Evolutionary conservation across 1,140 invertebrate genomes (phyloP).

Genomic region (Leptinotarsa lineolata): DNA sequence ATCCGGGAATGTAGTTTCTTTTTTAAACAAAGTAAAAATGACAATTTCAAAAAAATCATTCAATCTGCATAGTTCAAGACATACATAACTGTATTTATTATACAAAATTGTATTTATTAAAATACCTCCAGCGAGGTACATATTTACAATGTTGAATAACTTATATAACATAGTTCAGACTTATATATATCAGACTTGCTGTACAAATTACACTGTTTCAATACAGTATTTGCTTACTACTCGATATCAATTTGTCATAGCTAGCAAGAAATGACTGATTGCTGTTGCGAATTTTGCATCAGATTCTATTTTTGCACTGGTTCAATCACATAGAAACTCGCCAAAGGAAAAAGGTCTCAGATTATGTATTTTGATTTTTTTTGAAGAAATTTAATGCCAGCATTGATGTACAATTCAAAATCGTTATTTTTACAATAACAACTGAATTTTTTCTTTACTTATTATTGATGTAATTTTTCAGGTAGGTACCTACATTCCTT

Average conservation of each 20-base stretch:
- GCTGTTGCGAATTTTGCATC: slow-evolving; percentile 25
- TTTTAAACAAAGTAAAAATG: slow-evolving; percentile 43
- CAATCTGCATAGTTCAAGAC: slow-evolving; percentile 34
- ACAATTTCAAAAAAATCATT: slow-evolving; percentile 39
- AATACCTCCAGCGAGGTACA: slow-evolving; percentile 48
- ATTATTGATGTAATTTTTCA: no score
- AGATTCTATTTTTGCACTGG: background rate
- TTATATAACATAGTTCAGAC: slow-evolving; percentile 52
- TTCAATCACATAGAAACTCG: slow-evolving; percentile 11
- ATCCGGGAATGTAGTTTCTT: slow-evolving; percentile 47
- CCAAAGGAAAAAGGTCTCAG: background rate
- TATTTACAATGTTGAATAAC: slow-evolving; percentile 50
- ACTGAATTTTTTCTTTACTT: no score
- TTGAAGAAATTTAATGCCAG: background rate
- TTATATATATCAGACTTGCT: slow-evolving; percentile 54
- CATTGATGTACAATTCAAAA: no score
- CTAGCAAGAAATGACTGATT: slow-evolving; percentile 26
- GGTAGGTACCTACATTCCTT: background rate
- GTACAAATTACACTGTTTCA: slow-evolving; percentile 43
- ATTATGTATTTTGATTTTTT: no score
- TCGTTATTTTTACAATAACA: no score
- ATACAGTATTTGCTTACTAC: slow-evolving; percentile 36
- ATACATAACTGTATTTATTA: slow-evolving; percentile 37
- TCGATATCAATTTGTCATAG: slow-evolving; percentile 34
- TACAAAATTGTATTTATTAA: slow-evolving; percentile 44